phyloP scores from a whole-genome alignment of 1,140 invertebrate genomes.

The Eriosoma lanigerum region DNA sequence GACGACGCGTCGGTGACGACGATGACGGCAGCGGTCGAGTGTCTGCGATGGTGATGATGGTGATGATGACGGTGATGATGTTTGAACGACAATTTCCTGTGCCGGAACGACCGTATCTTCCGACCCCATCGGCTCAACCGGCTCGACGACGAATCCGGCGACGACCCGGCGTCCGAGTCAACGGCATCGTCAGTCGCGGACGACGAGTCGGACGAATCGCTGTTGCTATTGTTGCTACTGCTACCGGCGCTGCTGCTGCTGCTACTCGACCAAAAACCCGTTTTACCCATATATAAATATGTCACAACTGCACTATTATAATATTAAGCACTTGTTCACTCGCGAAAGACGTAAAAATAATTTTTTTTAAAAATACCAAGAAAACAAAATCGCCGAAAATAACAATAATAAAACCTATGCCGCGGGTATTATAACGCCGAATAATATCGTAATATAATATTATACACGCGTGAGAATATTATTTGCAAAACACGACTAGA shows the following conservation, averaged over 20 bases:
- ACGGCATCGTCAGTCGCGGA: not conserved
- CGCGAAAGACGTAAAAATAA: too few relatives aligned
- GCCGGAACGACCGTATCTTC: conserved; percentile 40
- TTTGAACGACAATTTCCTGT: conserved; percentile 14
- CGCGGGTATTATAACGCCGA: too few relatives aligned
- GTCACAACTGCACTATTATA: too few relatives aligned
- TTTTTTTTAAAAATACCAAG: too few relatives aligned
- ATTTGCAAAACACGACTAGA: too few relatives aligned
- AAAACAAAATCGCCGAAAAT: too few relatives aligned
- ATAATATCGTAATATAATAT: too few relatives aligned
- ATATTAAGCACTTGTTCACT: too few relatives aligned
- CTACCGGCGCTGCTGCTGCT: not conserved
- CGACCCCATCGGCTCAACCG: conserved; percentile 44
- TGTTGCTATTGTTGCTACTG: not conserved
- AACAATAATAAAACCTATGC: too few relatives aligned
- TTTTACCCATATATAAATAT: not conserved
- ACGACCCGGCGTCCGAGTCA: conserved; percentile 9
- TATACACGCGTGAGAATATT: too few relatives aligned
- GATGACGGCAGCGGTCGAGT: not conserved
- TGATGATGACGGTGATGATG: not conserved
- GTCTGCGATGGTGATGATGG: not conserved
- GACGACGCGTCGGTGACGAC: not conserved
- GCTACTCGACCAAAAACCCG: conserved; percentile 30
- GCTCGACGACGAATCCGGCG: not conserved
- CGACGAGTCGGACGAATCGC: conserved; percentile 26